Conservation (phyloP, 2,113 vertebrate genomes). For the Pteronura brasiliensis region DNA sequence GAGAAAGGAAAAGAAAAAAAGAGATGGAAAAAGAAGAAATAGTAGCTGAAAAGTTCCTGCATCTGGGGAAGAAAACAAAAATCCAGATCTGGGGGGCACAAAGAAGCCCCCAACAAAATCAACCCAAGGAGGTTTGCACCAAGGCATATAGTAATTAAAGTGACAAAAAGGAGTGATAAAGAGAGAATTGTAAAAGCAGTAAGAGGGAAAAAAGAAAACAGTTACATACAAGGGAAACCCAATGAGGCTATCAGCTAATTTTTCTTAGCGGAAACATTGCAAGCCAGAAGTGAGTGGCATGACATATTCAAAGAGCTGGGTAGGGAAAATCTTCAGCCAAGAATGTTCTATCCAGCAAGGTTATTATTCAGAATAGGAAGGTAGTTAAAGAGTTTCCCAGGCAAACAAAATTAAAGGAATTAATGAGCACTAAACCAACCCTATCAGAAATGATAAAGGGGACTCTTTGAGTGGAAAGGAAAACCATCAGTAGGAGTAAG, state of each 20-base stretch:
- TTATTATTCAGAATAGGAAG: neutral
- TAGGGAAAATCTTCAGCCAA: neutral
- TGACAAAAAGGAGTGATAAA: neutral
- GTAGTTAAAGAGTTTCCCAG: neutral
- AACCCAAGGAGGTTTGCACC: neutral
- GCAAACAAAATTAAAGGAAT: neutral
- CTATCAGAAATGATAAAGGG: neutral
- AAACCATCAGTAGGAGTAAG: neutral
- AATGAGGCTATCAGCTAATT: neutral
- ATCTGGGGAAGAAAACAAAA: neutral
- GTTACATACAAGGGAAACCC: neutral
- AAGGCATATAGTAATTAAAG: neutral
- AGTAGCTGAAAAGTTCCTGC: neutral
- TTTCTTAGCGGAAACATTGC: neutral
- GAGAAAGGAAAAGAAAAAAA: neutral
- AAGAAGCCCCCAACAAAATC: neutral
- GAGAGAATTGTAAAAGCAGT: neutral
- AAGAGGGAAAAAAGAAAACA: neutral
- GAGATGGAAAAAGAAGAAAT: neutral
- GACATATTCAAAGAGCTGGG: neutral
- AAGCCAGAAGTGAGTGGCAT: neutral
- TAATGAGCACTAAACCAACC: neutral
- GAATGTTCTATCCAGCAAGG: neutral
- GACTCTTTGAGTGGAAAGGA: neutral
- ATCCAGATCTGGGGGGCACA: neutral